These are phyloP conservation scores for Lacerta viridis DNA, from an alignment of 2,797 vertebrate species.

Conservation along the genomic window DNA sequence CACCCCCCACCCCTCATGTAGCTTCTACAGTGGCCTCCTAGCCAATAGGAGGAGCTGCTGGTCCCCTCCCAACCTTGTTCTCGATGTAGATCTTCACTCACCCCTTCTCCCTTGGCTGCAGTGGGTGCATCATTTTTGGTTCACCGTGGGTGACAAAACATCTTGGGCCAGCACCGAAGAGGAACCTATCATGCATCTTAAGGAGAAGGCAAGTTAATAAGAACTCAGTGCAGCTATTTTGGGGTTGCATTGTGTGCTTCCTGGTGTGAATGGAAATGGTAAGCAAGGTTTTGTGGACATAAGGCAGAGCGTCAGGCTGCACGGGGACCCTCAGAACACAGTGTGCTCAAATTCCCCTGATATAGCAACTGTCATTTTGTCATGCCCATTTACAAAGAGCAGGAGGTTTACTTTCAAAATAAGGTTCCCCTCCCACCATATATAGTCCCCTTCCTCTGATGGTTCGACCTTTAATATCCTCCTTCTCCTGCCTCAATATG, in stretches of 20 bases:
- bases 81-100: too few relatives aligned
- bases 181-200: too few relatives aligned
- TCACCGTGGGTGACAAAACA: too few relatives aligned
- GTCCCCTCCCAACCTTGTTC: too few relatives aligned
- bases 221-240: not conserved
- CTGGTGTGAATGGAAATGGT: too few relatives aligned
- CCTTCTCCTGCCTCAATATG: not conserved
- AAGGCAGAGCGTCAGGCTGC: not conserved
- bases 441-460: not conserved
- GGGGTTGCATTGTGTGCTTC: fast-evolving
- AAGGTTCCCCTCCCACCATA: not conserved
- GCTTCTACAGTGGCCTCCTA: too few relatives aligned
- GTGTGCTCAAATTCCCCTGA: constrained; percentile 51
- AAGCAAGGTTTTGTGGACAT: not conserved
- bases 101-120: too few relatives aligned
- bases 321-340: constrained; percentile 59
- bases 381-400: constrained; percentile 58
- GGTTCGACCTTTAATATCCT: not conserved
- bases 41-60: too few relatives aligned
- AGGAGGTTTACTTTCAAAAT: constrained; percentile 66
- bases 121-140: too few relatives aligned
- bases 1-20: too few relatives aligned
- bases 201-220: too few relatives aligned
- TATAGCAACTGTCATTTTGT: constrained; percentile 62
- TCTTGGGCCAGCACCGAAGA: too few relatives aligned